A percentile compares a stretch with the other conserved stretches of the same genome.
phyloP scores from a whole-genome alignment of 92 coral and sea anemone genomes.

The Heliopora coerulea region DNA sequence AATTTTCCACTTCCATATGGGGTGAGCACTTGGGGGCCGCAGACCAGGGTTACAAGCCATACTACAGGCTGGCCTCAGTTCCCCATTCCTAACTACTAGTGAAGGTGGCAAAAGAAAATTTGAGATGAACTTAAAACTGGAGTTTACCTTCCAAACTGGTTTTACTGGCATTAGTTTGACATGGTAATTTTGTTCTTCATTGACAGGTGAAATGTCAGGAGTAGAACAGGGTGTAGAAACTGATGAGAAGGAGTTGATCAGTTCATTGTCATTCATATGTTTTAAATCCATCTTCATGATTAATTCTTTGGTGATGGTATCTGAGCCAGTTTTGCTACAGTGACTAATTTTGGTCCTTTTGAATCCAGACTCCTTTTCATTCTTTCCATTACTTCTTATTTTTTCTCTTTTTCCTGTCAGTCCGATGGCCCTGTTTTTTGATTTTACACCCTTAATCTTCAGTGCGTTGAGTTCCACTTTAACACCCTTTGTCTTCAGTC shows the following conservation, averaged over 20 bases:
- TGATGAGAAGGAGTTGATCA: conserved; percentile 31
- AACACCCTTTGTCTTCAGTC: neutral
- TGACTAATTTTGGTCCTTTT: conserved; percentile 7
- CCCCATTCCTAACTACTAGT: conserved; percentile 32
- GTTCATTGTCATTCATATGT: conserved; percentile 40
- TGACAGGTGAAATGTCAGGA: neutral
- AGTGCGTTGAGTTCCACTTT: neutral
- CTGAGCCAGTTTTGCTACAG: neutral
- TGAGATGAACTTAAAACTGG: conserved; percentile 37
- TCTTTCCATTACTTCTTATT: neutral
- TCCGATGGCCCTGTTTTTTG: conserved; percentile 1
- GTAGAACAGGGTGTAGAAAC: neutral
- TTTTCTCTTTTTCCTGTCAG: conserved; percentile 14
- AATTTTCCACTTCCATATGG: conserved; percentile 45
- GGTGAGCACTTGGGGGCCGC: conserved; percentile 36
- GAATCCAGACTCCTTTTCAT: neutral
- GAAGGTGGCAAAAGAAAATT: conserved; percentile 38
- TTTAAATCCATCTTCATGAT: conserved; percentile 36
- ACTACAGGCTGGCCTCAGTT: conserved; percentile 34
- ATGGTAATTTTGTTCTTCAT: conserved; percentile 10
- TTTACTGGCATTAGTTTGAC: conserved; percentile 38
- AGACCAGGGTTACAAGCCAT: conserved; percentile 27
- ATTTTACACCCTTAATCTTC: conserved; percentile 1
- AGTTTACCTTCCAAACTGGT: conserved; percentile 36
- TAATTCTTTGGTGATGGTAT: conserved; percentile 36